A percentile compares a stretch with the other conserved stretches of the same genome.
phyloP scores from a whole-genome alignment of 2,888 invertebrate species.

The Polylopha cassiicola region DNA sequence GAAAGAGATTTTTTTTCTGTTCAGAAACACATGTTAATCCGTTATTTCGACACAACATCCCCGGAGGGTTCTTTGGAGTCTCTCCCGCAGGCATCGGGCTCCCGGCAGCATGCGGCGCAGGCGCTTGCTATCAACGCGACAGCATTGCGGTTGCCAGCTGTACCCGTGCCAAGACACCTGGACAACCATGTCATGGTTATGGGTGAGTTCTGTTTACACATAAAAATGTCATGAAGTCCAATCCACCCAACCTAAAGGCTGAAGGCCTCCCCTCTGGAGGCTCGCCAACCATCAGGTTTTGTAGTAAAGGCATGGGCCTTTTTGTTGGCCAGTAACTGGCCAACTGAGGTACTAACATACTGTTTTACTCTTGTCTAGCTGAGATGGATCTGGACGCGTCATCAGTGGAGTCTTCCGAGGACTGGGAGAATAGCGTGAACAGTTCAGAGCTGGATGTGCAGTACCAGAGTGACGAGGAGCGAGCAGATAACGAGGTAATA shows the following conservation, averaged over 20 bases:
- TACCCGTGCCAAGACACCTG: slow-evolving; percentile 40
- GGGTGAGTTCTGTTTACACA: slow-evolving; percentile 32
- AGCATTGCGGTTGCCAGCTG: slow-evolving; percentile 50
- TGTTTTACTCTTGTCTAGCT: slow-evolving; percentile 15
- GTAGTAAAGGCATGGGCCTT: too few relatives aligned
- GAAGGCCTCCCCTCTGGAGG: too few relatives aligned
- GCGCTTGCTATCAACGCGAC: slow-evolving; percentile 59
- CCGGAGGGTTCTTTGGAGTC: slow-evolving; percentile 30
- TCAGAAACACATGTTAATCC: slow-evolving; percentile 53
- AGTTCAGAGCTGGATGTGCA: slow-evolving; percentile 79
- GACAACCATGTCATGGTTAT: slow-evolving; percentile 38
- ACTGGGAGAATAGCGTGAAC: slow-evolving; percentile 80
- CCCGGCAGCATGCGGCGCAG: slow-evolving; percentile 32
- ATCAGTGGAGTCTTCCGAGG: slow-evolving; percentile 66
- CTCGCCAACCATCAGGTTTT: too few relatives aligned
- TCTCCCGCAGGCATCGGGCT: slow-evolving; percentile 34
- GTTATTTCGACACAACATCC: slow-evolving; percentile 37
- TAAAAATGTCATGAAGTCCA: slow-evolving; percentile 10
- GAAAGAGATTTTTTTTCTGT: too few relatives aligned
- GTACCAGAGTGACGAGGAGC: slow-evolving; percentile 76
- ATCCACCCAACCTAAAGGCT: too few relatives aligned
- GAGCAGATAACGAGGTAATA: slow-evolving; percentile 72
- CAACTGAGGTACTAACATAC: too few relatives aligned
- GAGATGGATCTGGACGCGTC: slow-evolving; percentile 63
- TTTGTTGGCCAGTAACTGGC: too few relatives aligned